These are phyloP conservation scores for Cottus gobio DNA, from an alignment of 2,113 vertebrate genomes.

Conservation along the genomic window DNA sequence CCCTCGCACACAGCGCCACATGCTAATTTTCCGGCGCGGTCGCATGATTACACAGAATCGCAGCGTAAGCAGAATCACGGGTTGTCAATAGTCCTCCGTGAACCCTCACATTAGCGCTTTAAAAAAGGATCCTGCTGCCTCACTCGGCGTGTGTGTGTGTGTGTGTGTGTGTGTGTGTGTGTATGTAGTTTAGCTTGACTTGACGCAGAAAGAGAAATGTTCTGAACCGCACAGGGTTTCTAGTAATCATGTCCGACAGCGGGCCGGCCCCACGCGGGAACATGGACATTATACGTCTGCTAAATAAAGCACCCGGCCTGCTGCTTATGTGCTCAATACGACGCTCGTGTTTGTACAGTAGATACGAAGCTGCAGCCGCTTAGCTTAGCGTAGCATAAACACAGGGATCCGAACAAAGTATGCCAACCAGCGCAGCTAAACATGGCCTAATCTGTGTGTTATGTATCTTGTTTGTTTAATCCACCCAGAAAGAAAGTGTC, in stretches of 20 bases:
- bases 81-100: slow-evolving; percentile 49
- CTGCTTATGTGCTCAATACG: not conserved
- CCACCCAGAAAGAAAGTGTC: not conserved
- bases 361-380: not conserved
- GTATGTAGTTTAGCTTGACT: slow-evolving; percentile 11
- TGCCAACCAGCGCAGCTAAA: not conserved
- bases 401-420: not conserved
- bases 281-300: slow-evolving; percentile 10
- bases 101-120: slow-evolving; percentile 37
- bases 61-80: slow-evolving; percentile 56
- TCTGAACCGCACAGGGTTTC: slow-evolving; percentile 10
- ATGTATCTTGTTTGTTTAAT: not conserved
- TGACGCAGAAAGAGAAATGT: slow-evolving; percentile 21
- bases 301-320: not conserved
- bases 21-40: slow-evolving; percentile 58
- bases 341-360: not conserved
- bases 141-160: not conserved
- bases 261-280: not conserved
- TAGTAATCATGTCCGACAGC: slow-evolving; percentile 48
- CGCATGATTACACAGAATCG: slow-evolving; percentile 45
- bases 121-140: slow-evolving; percentile 9
- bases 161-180: slow-evolving; percentile 15
- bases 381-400: not conserved
- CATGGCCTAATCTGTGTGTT: not conserved
- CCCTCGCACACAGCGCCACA: slow-evolving; percentile 16